Percentiles rank a stretch among this genome's conserved stretches.
phyloP scores from a whole-genome alignment of 2,113 vertebrate genomes.

The Mesoclemmys tuberculata region DNA sequence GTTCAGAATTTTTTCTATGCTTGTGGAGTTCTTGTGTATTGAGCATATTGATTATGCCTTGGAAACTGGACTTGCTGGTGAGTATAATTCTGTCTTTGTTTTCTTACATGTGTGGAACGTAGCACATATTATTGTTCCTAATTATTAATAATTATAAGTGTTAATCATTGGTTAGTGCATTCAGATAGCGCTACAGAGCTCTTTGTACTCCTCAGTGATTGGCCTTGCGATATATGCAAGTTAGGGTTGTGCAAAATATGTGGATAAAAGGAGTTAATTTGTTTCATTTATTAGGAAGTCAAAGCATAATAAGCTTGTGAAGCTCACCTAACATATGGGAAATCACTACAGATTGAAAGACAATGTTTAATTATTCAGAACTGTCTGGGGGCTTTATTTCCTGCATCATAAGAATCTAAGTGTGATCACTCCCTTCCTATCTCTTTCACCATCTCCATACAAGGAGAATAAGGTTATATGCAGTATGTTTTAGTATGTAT shows the following conservation, averaged over 20 bases:
- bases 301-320: neutral
- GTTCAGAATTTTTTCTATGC: conserved; percentile 96
- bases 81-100: conserved; percentile 4
- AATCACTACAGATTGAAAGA: neutral
- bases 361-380: neutral
- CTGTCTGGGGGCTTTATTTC: neutral
- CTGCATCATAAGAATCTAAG: neutral
- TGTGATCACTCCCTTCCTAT: neutral
- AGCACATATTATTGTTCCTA: neutral
- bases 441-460: neutral
- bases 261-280: neutral
- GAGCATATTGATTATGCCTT: conserved; percentile 99
- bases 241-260: neutral
- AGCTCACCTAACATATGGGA: neutral
- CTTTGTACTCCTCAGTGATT: conserved; percentile 28
- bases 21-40: conserved; percentile 97
- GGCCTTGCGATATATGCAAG: neutral
- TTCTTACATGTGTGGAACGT: neutral
- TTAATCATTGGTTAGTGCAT: neutral
- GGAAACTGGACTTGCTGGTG: conserved; percentile 97
- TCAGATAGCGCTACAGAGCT: neutral
- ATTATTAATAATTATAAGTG: neutral
- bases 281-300: neutral
- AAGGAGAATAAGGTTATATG: neutral
- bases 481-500: accelerated